These are phyloP conservation scores for Caenorhabditis auriculariae DNA, from an alignment of 2,888 invertebrate genomes.

Conservation along the genomic window DNA sequence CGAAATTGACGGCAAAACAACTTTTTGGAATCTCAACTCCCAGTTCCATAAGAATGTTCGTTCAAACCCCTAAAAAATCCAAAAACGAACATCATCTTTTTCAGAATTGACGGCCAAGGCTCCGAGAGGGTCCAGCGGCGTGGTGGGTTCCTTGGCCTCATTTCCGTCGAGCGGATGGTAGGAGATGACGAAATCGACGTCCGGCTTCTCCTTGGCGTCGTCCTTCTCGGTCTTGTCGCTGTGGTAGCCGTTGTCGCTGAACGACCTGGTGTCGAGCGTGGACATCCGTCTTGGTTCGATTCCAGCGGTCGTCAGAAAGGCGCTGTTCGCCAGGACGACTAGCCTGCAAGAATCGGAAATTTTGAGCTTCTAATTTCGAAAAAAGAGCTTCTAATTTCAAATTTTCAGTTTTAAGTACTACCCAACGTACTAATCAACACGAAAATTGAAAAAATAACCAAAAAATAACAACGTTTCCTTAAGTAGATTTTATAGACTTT, in stretches of 20 bases:
- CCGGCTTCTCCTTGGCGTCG: not conserved
- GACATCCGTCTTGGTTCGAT: conserved; percentile 11
- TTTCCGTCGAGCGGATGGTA: conserved; percentile 1
- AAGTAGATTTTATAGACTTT: too few relatives aligned
- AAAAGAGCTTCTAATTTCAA: not conserved
- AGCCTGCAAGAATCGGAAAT: not conserved
- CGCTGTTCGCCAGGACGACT: not conserved
- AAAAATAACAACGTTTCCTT: too few relatives aligned
- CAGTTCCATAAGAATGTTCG: too few relatives aligned
- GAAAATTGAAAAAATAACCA: not conserved
- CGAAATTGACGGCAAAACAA: too few relatives aligned
- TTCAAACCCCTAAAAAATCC: too few relatives aligned
- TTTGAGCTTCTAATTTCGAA: not conserved
- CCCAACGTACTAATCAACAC: not conserved
- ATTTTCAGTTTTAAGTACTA: not conserved
- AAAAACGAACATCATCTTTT: too few relatives aligned
- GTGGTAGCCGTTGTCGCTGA: conserved; percentile 1
- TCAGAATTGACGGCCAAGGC: too few relatives aligned
- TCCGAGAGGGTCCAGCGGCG: too few relatives aligned
- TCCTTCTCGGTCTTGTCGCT: conserved; percentile 3
- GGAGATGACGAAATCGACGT: not conserved
- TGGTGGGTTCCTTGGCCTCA: conserved; percentile 20
- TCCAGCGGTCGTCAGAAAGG: conserved; percentile 11
- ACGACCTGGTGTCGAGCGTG: conserved; percentile 5
- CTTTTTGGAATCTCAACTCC: too few relatives aligned